Evolutionary conservation across 2,888 invertebrate species (phyloP).

Genomic region (Thereva unica): DNA sequence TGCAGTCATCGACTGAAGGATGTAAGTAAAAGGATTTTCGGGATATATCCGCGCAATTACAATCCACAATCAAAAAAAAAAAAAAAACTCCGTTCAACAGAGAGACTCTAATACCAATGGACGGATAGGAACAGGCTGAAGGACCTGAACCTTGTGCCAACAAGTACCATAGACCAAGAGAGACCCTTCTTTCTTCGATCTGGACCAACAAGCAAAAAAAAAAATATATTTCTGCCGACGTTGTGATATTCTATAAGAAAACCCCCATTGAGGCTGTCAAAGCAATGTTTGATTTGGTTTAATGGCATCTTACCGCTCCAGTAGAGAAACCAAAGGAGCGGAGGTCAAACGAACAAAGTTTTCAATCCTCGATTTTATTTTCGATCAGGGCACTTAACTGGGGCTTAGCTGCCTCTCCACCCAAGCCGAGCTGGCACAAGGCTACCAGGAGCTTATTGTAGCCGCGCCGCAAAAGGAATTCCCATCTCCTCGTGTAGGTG

Average conservation of each 20-base stretch:
- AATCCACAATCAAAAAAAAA: not conserved
- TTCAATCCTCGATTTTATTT: slow-evolving; percentile 29
- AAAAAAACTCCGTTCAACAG: not conserved
- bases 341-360: slow-evolving; percentile 29
- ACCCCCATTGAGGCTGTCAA: slow-evolving; percentile 18
- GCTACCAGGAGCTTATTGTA: too few relatives aligned
- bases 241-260: slow-evolving; percentile 16
- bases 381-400: slow-evolving; percentile 21
- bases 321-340: slow-evolving; percentile 19
- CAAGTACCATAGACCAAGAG: not conserved
- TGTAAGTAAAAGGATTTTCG: slow-evolving; percentile 16
- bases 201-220: slow-evolving; percentile 12
- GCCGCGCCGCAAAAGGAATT: too few relatives aligned
- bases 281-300: slow-evolving; percentile 30
- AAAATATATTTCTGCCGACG: slow-evolving; percentile 7
- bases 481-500: too few relatives aligned
- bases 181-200: not conserved
- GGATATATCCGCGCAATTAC: slow-evolving; percentile 32
- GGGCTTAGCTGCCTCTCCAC: not conserved
- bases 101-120: not conserved
- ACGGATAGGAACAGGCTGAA: not conserved
- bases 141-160: slow-evolving; percentile 4
- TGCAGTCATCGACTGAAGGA: not conserved
- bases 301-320: slow-evolving; percentile 26
- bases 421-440: too few relatives aligned